A percentile compares a stretch with the other conserved stretches of the same genome.
phyloP scores from a whole-genome alignment of 2,797 vertebrate genomes.

The Zalophus californianus region DNA sequence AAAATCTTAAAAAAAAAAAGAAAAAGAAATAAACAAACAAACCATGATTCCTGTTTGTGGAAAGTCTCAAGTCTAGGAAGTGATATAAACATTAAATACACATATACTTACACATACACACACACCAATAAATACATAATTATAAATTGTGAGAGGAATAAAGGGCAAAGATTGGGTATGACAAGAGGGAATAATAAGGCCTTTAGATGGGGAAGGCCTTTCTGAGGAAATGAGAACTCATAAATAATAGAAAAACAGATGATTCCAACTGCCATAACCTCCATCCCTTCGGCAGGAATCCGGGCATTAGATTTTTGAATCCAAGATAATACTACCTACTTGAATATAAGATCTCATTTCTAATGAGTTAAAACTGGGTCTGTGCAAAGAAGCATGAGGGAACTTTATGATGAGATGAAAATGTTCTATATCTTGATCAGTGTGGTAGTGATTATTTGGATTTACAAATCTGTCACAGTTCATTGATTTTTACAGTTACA shows the following conservation, averaged over 20 bases:
- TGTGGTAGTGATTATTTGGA: constrained; percentile 48
- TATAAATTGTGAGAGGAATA: neutral
- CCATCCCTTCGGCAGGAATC: neutral
- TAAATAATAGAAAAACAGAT: neutral
- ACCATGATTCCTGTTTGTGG: neutral
- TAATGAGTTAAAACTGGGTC: neutral
- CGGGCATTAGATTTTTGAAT: neutral
- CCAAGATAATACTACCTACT: neutral
- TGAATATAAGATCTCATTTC: constrained; percentile 37
- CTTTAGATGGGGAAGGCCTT: neutral
- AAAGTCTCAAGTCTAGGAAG: neutral
- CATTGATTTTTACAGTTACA: constrained; percentile 52
- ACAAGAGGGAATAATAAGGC: neutral
- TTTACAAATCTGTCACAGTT: constrained; percentile 65
- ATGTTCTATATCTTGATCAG: constrained; percentile 25
- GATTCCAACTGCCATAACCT: neutral
- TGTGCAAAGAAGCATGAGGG: neutral
- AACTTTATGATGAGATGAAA: neutral
- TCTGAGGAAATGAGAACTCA: neutral
- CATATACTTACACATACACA: neutral
- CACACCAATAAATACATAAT: neutral
- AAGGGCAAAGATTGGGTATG: neutral
- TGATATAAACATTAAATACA: neutral
- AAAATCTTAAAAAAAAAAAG: too few species aligned
- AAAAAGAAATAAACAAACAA: neutral